phyloP scores from a whole-genome alignment of 2,113 vertebrate genomes.

The Colaptes auratus region DNA sequence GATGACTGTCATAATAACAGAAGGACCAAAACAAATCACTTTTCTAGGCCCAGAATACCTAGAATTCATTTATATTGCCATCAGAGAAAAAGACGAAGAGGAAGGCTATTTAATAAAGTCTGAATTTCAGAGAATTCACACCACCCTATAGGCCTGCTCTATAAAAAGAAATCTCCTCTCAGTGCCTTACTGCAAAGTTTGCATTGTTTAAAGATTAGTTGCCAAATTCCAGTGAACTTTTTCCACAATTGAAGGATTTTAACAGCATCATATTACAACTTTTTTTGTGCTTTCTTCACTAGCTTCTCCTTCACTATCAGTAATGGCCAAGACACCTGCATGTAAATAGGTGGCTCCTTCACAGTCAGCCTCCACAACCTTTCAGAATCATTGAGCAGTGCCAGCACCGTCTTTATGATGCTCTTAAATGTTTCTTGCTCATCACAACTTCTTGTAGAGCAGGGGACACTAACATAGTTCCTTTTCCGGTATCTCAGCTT shows the following conservation, averaged over 20 bases:
- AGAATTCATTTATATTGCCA: conserved; percentile 6
- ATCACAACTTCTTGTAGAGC: neutral
- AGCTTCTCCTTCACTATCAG: neutral
- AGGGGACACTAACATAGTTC: neutral
- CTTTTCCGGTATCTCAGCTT: neutral
- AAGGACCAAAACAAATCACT: neutral
- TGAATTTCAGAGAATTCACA: conserved; percentile 8
- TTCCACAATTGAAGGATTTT: conserved; percentile 7
- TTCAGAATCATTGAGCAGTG: neutral
- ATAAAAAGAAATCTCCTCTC: conserved; percentile 28
- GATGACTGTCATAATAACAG: neutral
- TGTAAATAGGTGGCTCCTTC: neutral
- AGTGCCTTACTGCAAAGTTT: neutral
- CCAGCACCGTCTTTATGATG: neutral
- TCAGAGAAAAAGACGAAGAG: neutral
- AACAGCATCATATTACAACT: neutral
- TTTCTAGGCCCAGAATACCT: neutral
- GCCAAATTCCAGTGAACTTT: conserved; percentile 11
- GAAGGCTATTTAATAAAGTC: neutral
- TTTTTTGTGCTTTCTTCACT: neutral
- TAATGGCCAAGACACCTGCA: neutral
- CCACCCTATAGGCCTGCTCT: neutral
- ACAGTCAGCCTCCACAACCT: neutral
- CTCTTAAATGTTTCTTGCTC: neutral
- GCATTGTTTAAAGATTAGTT: conserved; percentile 12